Percentiles rank a stretch among this genome's conserved stretches.
phyloP scores from a whole-genome alignment of 2,113 vertebrate genomes.

The Salvator merianae region DNA sequence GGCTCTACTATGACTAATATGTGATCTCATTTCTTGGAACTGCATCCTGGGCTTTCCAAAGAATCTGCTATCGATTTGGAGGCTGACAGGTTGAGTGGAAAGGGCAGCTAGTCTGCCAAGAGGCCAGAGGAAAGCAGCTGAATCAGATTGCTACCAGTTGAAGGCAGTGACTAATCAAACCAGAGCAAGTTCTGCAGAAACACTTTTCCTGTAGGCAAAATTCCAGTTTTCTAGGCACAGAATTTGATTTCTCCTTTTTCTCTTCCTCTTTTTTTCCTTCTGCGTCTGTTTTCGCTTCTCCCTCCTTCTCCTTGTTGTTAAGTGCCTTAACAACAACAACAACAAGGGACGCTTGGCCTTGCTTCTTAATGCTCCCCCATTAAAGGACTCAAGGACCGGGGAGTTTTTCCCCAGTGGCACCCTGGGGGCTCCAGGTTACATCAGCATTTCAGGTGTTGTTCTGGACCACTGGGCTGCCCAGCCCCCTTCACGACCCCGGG shows the following conservation, averaged over 20 bases:
- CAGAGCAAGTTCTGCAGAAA: neutral
- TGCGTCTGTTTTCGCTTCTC: too few relatives aligned
- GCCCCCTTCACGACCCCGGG: neutral
- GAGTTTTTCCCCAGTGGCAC: neutral
- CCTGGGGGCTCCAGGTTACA: neutral
- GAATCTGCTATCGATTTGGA: conserved; percentile 1
- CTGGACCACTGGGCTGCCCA: too few relatives aligned
- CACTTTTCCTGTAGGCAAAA: neutral
- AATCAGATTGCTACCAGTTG: neutral
- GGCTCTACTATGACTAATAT: conserved; percentile 7
- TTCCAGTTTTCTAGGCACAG: neutral
- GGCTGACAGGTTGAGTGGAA: conserved; percentile 3
- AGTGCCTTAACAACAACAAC: too few relatives aligned
- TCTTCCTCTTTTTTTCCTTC: neutral
- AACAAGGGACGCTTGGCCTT: neutral
- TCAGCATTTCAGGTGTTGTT: neutral
- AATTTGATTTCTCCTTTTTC: neutral
- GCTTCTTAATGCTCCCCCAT: neutral
- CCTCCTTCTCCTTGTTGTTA: too few relatives aligned
- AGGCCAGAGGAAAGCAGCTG: neutral
- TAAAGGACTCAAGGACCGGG: neutral
- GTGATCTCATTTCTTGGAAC: fast-evolving
- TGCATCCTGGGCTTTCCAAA: neutral
- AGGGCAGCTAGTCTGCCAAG: neutral
- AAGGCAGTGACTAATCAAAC: neutral